These are phyloP conservation scores for Nemotelus nigrinus DNA, from an alignment of 2,888 invertebrate genomes.

Conservation along the genomic window DNA sequence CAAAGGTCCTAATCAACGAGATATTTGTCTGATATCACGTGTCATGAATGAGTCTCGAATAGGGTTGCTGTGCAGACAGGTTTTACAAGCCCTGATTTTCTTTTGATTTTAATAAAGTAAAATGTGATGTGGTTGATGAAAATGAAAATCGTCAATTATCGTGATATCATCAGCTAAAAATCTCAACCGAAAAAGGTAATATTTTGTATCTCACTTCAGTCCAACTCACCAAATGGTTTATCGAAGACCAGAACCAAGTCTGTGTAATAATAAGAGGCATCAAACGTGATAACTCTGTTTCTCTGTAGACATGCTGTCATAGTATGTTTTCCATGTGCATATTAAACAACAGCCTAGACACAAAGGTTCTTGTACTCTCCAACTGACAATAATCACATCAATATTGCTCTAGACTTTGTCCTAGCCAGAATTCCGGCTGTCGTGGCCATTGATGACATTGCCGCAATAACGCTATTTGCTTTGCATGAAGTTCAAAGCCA, in stretches of 20 bases:
- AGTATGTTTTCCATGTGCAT: not conserved
- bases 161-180: no score
- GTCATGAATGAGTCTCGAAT: not conserved
- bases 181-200: no score
- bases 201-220: no score
- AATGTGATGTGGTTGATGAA: no score
- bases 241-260: not conserved
- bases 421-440: not conserved
- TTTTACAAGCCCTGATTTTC: no score
- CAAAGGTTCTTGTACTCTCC: constrained; percentile 24
- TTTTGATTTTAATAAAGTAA: no score
- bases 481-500: not conserved
- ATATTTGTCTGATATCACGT: not conserved
- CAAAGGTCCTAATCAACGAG: constrained; percentile 4
- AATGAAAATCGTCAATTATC: no score
- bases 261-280: not conserved
- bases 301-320: not conserved
- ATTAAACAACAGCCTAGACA: not conserved
- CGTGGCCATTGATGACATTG: not conserved
- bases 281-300: not conserved
- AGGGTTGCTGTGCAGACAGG: no score
- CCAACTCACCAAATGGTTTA: no score
- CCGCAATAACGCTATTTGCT: not conserved
- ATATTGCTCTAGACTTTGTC: constrained; percentile 16
- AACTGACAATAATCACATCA: constrained; percentile 28